Evolutionary conservation across 2,888 invertebrate species (phyloP).

Genomic region (Ashinkailepas kermadecensis): DNA sequence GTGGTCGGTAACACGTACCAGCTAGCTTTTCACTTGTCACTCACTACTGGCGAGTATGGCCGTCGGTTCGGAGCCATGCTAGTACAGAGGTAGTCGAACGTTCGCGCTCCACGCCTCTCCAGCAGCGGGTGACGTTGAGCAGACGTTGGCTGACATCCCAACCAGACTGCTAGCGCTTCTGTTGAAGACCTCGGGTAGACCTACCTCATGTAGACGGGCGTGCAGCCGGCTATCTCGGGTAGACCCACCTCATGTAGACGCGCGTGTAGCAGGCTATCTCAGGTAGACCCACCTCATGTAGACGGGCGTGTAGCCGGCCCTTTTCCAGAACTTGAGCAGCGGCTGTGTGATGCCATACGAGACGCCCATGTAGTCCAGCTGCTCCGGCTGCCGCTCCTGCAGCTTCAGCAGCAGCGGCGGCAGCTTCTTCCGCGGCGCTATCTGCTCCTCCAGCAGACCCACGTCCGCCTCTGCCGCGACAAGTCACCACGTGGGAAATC

Average conservation of each 20-base stretch:
- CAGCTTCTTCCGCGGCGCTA: constrained; percentile 67
- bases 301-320: constrained; percentile 70
- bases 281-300: constrained; percentile 76
- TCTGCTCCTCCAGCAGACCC: constrained; percentile 59
- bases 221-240: constrained; percentile 50
- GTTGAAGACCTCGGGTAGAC: too few species aligned
- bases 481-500: too few species aligned
- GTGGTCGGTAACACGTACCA: too few species aligned
- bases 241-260: constrained; percentile 48
- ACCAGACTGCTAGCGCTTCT: too few species aligned
- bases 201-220: constrained; percentile 75
- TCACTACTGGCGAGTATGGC: too few species aligned
- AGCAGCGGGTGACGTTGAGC: too few species aligned
- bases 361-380: constrained; percentile 87
- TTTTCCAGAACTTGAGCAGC: constrained; percentile 91
- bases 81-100: too few species aligned
- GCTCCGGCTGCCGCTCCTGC: constrained; percentile 72
- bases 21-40: too few species aligned
- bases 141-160: too few species aligned
- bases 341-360: constrained; percentile 83
- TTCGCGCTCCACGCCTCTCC: too few species aligned
- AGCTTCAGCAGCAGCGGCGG: constrained; percentile 83
- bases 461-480: constrained; percentile 38
- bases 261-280: constrained; percentile 74
- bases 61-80: too few species aligned